These are phyloP conservation scores for Parambassis ranga DNA, from an alignment of 2,797 vertebrate genomes.

Conservation along the genomic window DNA sequence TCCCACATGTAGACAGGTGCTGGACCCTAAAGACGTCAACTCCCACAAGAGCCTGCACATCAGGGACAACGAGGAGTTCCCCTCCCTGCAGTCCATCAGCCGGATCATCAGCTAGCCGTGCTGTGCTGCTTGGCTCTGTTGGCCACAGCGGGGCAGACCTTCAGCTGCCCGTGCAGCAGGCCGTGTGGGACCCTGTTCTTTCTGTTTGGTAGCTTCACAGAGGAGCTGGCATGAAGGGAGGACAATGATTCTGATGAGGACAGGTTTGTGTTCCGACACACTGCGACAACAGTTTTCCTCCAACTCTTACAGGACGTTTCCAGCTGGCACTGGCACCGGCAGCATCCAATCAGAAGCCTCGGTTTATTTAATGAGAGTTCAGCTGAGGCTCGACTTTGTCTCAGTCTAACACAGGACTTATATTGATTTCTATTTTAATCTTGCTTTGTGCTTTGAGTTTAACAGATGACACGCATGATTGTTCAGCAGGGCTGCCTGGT, in stretches of 20 bases:
- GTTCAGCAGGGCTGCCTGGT: conserved; percentile 29
- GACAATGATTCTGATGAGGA: conserved; percentile 21
- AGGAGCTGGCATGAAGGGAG: conserved; percentile 14
- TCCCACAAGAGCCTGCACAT: conserved; percentile 91
- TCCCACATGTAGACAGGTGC: conserved; percentile 92
- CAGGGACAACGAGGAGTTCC: conserved; percentile 90
- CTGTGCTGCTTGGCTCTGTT: background rate
- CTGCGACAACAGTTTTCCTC: conserved; percentile 18
- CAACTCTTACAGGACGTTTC: conserved; percentile 7
- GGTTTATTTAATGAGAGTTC: conserved; percentile 45
- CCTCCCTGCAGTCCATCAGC: conserved; percentile 93
- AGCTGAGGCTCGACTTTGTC: conserved; percentile 46
- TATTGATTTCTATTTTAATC: conserved; percentile 21
- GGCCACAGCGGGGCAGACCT: background rate
- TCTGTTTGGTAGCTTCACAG: conserved; percentile 14
- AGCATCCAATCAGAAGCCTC: conserved; percentile 12
- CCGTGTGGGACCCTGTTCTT: conserved; percentile 16
- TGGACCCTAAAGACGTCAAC: conserved; percentile 87
- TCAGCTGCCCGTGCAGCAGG: conserved; percentile 24
- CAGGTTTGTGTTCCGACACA: conserved; percentile 19
- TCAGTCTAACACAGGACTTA: conserved; percentile 2
- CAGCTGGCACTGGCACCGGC: conserved; percentile 40
- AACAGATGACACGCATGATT: conserved; percentile 22
- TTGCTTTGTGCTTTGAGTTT: conserved; percentile 32
- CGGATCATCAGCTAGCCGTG: conserved; percentile 91